These are phyloP conservation scores for Drosophila lacertosa DNA, from an alignment of 1,140 invertebrate genomes.

Conservation along the genomic window DNA sequence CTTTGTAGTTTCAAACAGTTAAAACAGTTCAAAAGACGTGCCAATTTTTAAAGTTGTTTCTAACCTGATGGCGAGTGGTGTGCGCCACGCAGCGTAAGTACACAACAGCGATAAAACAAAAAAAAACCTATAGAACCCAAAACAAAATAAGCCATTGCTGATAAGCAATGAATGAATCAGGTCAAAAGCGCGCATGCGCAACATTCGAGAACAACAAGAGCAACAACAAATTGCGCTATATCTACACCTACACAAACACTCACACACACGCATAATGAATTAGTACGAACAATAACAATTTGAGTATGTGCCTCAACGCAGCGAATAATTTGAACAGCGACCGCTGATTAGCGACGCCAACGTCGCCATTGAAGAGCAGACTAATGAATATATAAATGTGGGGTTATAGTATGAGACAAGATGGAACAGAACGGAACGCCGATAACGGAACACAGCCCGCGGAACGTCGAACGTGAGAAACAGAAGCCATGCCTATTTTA, in stretches of 20 bases:
- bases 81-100: neutral
- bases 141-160: conserved; percentile 42
- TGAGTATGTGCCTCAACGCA: conserved; percentile 2
- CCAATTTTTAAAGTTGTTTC: conserved; percentile 12
- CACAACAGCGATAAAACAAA: conserved; percentile 1
- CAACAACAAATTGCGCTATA: conserved; percentile 29
- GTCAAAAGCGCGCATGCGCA: conserved; percentile 74
- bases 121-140: conserved; percentile 9
- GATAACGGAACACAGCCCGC: neutral
- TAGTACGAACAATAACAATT: conserved; percentile 5
- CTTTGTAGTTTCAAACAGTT: too few relatives aligned
- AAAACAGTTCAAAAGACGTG: too few relatives aligned
- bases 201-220: conserved; percentile 42
- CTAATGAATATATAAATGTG: neutral
- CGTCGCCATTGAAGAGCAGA: neutral
- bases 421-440: conserved; percentile 3
- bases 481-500: too few relatives aligned
- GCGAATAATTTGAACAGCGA: conserved; percentile 24
- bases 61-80: conserved; percentile 4
- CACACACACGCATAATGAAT: conserved; percentile 27
- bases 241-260: neutral
- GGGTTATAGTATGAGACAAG: conserved; percentile 1
- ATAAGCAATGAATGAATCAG: conserved; percentile 67
- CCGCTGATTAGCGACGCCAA: conserved; percentile 43
- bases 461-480: neutral